Evolutionary conservation across 2,797 vertebrate species (phyloP).

Genomic region (Peromyscus attwateri): DNA sequence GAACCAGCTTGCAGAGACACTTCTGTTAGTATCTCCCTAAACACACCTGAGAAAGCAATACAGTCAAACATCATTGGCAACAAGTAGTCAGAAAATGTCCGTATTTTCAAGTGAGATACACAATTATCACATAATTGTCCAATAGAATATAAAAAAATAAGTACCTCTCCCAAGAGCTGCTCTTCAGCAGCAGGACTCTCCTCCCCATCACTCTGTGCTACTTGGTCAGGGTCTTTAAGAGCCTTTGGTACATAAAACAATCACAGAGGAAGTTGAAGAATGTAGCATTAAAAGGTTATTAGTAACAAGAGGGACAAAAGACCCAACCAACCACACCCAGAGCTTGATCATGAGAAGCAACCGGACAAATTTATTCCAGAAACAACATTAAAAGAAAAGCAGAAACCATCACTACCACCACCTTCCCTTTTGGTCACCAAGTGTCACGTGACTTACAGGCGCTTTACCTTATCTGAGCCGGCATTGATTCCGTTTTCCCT

Average conservation of each 20-base stretch:
- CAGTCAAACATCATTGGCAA: conserved; percentile 52
- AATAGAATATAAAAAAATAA: conserved; percentile 72
- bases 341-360: conserved; percentile 69
- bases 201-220: conserved; percentile 82
- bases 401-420: conserved; percentile 7
- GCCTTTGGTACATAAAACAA: conserved; percentile 87
- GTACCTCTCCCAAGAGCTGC: conserved; percentile 92
- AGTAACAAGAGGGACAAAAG: conserved; percentile 76
- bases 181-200: conserved; percentile 86
- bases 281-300: conserved; percentile 69
- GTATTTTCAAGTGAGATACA: conserved; percentile 39
- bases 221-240: conserved; percentile 87
- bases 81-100: conserved; percentile 36
- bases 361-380: conserved; percentile 52
- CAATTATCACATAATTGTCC: conserved; percentile 34
- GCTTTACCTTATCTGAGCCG: not conserved
- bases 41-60: conserved; percentile 57
- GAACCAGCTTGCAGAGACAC: conserved; percentile 29
- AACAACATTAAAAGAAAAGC: conserved; percentile 64
- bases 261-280: conserved; percentile 74
- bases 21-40: conserved; percentile 1
- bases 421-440: not conserved
- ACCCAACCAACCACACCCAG: conserved; percentile 69
- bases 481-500: not conserved
- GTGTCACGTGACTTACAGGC: not conserved